These are phyloP conservation scores for Parasteatoda lunata DNA, from an alignment of 2,888 invertebrate genomes.

Conservation along the genomic window DNA sequence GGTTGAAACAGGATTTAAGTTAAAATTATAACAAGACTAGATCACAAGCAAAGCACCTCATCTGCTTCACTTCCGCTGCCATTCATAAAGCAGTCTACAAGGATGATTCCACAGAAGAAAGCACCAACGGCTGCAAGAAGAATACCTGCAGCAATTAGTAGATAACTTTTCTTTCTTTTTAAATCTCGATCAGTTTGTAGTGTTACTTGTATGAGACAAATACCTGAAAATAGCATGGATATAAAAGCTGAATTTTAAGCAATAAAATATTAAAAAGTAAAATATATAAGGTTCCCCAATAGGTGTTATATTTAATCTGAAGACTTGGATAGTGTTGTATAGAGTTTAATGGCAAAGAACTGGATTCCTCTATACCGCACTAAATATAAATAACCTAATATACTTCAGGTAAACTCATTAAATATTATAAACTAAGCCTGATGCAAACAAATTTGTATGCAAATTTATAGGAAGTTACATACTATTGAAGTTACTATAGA, in stretches of 20 bases:
- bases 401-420: too few species aligned
- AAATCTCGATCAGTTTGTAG: slow-evolving; percentile 50
- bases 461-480: too few species aligned
- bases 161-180: slow-evolving; percentile 27
- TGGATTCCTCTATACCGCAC: too few species aligned
- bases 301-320: not conserved
- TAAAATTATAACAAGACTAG: not conserved
- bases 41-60: slow-evolving; percentile 46
- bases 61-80: not conserved
- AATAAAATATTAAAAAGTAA: not conserved
- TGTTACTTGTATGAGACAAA: slow-evolving; percentile 50
- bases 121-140: slow-evolving; percentile 43
- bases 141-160: slow-evolving; percentile 25
- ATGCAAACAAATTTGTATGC: too few species aligned
- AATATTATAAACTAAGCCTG: too few species aligned
- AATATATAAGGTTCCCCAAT: not conserved
- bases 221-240: slow-evolving; percentile 24
- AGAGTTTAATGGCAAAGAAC: not conserved
- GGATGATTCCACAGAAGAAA: slow-evolving; percentile 55
- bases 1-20: too few species aligned
- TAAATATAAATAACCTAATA: too few species aligned
- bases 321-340: not conserved
- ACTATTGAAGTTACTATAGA: too few species aligned
- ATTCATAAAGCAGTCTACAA: slow-evolving; percentile 34
- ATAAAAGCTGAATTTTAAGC: too few species aligned